phyloP scores from a whole-genome alignment of 2,113 vertebrate species.

The Pomatorhinus ruficollis region DNA sequence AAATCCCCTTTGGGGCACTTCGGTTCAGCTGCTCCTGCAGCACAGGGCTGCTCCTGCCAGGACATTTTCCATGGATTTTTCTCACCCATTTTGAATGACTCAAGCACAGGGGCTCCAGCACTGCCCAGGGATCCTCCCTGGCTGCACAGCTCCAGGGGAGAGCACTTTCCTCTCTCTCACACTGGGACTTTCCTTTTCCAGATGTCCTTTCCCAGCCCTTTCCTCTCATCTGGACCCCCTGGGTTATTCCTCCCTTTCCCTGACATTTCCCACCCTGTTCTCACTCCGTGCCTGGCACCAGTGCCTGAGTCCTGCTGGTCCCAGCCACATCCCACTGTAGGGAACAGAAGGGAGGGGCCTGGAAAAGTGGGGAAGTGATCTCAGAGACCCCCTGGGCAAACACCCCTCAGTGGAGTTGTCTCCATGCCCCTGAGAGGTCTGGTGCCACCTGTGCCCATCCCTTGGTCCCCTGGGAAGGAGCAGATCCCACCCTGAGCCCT shows the following conservation, averaged over 20 bases:
- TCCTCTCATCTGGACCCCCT: neutral
- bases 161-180: neutral
- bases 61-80: constrained; percentile 1
- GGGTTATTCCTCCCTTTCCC: neutral
- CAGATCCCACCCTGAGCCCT: neutral
- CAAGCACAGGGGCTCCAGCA: neutral
- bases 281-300: neutral
- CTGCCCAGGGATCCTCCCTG: neutral
- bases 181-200: neutral
- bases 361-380: neutral
- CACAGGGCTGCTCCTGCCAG: neutral
- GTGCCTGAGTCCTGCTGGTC: neutral
- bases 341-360: rapidly evolving
- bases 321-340: rapidly evolving
- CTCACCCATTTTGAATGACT: neutral
- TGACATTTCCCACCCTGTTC: neutral
- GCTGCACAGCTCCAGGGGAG: neutral
- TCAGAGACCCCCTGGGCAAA: neutral
- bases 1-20: neutral
- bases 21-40: neutral
- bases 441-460: neutral
- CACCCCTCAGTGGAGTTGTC: rapidly evolving
- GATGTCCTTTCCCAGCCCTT: neutral
- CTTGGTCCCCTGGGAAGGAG: neutral
- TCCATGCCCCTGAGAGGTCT: neutral